Evolutionary conservation across 2,113 vertebrate species (phyloP).

Genomic region (Prunella himalayana): DNA sequence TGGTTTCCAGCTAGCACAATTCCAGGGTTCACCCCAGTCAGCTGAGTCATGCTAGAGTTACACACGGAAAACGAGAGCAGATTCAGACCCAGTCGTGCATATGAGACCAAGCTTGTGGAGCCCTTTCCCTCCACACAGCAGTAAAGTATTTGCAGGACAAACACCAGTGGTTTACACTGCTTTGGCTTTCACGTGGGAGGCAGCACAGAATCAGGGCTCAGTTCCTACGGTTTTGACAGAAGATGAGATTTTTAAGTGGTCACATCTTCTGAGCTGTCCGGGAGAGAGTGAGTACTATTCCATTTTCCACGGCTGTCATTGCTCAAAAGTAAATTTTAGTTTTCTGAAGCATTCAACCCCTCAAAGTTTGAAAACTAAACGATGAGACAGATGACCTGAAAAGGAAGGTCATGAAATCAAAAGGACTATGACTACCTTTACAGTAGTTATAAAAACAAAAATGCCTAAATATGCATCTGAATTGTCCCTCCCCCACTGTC

Average conservation of each 20-base stretch:
- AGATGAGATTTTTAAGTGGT: neutral
- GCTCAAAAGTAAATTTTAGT: neutral
- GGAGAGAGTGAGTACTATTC: neutral
- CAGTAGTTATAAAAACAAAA: neutral
- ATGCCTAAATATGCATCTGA: neutral
- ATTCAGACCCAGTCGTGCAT: neutral
- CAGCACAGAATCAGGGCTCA: neutral
- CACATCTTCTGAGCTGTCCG: neutral
- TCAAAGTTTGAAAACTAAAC: neutral
- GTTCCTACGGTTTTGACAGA: neutral
- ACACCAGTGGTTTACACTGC: neutral
- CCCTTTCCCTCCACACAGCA: neutral
- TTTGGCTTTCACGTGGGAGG: neutral
- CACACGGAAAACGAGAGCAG: neutral
- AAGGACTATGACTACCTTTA: neutral
- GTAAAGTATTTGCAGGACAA: neutral
- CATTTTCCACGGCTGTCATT: neutral
- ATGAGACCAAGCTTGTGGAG: neutral
- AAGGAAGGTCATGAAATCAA: neutral
- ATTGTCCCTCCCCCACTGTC: neutral
- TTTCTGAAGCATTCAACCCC: neutral
- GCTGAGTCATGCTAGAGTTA: neutral
- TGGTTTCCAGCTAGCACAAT: neutral
- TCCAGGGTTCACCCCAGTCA: neutral
- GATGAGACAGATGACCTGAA: neutral